Conservation (phyloP, 2,888 invertebrate genomes). For the Volucella inflata region DNA sequence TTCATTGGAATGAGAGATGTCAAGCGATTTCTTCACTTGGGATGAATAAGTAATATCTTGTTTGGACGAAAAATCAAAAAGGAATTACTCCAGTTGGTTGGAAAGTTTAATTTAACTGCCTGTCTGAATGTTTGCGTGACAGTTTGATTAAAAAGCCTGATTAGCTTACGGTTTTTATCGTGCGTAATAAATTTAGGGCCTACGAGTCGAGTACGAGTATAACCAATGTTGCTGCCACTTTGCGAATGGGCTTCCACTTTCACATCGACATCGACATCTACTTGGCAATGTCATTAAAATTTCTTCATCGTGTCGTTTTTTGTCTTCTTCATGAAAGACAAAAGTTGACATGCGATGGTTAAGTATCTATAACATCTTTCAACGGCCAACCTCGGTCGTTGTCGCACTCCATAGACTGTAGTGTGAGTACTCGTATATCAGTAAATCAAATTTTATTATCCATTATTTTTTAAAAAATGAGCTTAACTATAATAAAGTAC, state of each 20-base stretch:
- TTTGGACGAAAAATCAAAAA: slow-evolving; percentile 39
- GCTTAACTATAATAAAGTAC: too few species aligned
- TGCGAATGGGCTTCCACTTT: slow-evolving; percentile 5
- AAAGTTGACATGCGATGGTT: slow-evolving; percentile 17
- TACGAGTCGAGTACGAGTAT: neutral
- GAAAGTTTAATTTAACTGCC: slow-evolving; percentile 58
- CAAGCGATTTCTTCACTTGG: slow-evolving; percentile 29
- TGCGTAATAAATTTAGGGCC: slow-evolving; percentile 61
- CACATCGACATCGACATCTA: slow-evolving; percentile 26
- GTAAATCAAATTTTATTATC: slow-evolving; percentile 54
- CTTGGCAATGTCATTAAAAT: slow-evolving; percentile 29
- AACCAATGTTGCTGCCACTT: too few species aligned
- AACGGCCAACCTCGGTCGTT: neutral
- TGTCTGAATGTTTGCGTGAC: slow-evolving; percentile 61
- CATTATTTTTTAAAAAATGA: slow-evolving; percentile 38
- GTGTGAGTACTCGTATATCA: neutral
- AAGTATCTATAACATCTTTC: neutral
- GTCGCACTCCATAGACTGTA: neutral
- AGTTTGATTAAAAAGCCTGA: slow-evolving; percentile 68
- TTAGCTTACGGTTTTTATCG: slow-evolving; percentile 44
- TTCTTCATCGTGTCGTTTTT: too few species aligned
- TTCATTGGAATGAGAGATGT: slow-evolving; percentile 10
- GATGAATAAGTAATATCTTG: slow-evolving; percentile 64
- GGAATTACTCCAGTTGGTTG: slow-evolving; percentile 37
- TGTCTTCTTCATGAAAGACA: neutral